Evolutionary conservation across 2,888 invertebrate genomes (phyloP).

Genomic region (Lacanobia oleracea): DNA sequence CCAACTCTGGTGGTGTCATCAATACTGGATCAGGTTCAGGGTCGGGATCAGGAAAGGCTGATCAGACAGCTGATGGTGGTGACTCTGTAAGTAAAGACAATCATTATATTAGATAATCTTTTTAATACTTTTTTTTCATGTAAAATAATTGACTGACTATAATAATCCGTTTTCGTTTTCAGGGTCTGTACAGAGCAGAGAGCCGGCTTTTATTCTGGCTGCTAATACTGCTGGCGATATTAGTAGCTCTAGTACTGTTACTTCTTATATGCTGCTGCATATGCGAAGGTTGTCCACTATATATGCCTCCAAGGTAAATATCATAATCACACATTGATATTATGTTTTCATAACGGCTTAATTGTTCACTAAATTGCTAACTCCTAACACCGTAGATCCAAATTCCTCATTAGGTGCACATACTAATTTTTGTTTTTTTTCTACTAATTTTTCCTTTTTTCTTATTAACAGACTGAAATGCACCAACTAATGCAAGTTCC

Average conservation of each 20-base stretch:
- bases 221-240: slow-evolving; percentile 93
- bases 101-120: too few species aligned
- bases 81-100: slow-evolving; percentile 78
- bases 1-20: slow-evolving; percentile 66
- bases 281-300: slow-evolving; percentile 96
- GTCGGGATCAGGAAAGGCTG: slow-evolving; percentile 66
- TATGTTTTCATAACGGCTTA: slow-evolving; percentile 41
- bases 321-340: background rate
- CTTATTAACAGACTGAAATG: slow-evolving; percentile 83
- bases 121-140: background rate
- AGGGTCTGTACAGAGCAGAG: slow-evolving; percentile 94
- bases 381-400: slow-evolving; percentile 42
- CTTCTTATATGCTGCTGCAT: slow-evolving; percentile 95
- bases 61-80: slow-evolving; percentile 75
- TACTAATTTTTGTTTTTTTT: slow-evolving; percentile 51
- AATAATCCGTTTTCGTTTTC: slow-evolving; percentile 74
- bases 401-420: slow-evolving; percentile 47
- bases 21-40: slow-evolving; percentile 62
- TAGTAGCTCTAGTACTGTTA: slow-evolving; percentile 93
- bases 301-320: slow-evolving; percentile 93
- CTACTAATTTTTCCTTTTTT: slow-evolving; percentile 75
- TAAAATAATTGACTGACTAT: background rate
- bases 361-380: slow-evolving; percentile 56
- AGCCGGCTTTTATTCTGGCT: slow-evolving; percentile 94
- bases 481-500: slow-evolving; percentile 83